Base-by-base conservation (phyloP, 2,888 invertebrate species). In the Xestoiulus laeticollis region DNA sequence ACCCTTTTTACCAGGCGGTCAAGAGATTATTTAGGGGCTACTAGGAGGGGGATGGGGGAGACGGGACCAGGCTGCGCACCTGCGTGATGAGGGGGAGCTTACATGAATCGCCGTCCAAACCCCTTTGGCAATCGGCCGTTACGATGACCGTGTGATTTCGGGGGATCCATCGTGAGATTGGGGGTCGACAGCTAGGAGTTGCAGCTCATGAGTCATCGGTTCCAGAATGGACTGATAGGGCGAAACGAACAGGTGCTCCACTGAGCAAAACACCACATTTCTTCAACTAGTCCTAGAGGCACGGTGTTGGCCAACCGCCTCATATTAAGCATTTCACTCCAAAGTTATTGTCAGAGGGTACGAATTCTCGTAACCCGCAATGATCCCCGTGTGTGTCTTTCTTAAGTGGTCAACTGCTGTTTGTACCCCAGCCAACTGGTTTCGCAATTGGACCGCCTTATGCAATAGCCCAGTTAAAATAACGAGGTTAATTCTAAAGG, bases 1-100 rank as follows among this genome's bases (percentile, higher is more conserved):
- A 59, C 59, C 59, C 59, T 59, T n/a, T n/a, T 59, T 59, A 22
- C 59, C 59, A 59, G 59, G 59, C n/a, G 59, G 59, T 59, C 59
- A 22, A 59, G 59, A 22, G 59, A 59, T 59, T 3, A 38, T 22
- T n/a, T n/a, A 22, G 22, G 8, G 38, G 38, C 38, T 38, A 8
- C 38, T 5, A 8, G 38, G 38, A 38, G 8, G 38, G 48, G 48
- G 48, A 12, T 4, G 59, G n/a, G 59, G 59, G 59, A 22, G 59
- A 22, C 59, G 19, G 3, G 38, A 5, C 38, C 38, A 12, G 48
- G 48, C 48, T 48, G 59, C 59, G 22, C 59, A 59, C 59, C 59
- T 59, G 59, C 59, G 4, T 22, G 59, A 59, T 22, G 59, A 59
- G 59, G 59, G 59, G 10, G n/a, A 59, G 48, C 48, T 4, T 48